Evolutionary conservation across 2,888 invertebrate genomes (phyloP), one percentile per base, ranked within the genome.

Genomic region (Ichneumoninae sp.): DNA sequence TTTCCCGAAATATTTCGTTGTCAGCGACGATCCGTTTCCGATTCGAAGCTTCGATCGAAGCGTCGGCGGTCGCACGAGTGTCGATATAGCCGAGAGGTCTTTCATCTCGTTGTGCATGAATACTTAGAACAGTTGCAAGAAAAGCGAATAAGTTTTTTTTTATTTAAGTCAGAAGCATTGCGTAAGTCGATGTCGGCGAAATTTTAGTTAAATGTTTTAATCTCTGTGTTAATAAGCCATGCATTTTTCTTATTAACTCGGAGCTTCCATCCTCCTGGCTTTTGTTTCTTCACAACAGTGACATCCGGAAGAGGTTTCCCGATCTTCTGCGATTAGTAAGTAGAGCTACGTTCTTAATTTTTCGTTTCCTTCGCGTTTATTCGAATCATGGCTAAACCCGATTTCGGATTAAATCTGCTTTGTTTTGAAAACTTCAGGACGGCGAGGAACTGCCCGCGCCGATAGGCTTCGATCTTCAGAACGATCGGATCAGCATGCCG

Each of bases 321-420:
- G 98, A 97, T 94, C 95, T 98, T 89, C 90, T 96, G 70, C 96
- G 96, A 94, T 94, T 98, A 97, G 98, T 98, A 94, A 97, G 97
- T 96, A 47, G 57, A 54, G 33, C 22, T 77, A 75, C 5, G 16
- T 83, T 13, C 8, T 54, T 54, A 16, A 7, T 66, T 76, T 75
- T 62, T 36, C n/a, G 74, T 79, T 79, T 72, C 66, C 65, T 33
- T 26, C 40, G 68, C 62, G 26, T 52, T 86, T 81, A 19, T 26
- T 7, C 50, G 44, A 66, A 60, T 68, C 10, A 33, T 30, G 44
- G 75, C 5, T 60, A 30, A 60, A 44, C 13, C n/a, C 30, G 19
- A 66, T 10, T 40, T 19, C 40, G 8, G 16, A 22, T 40, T 66
- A 19, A 19, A 66, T 65, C 6, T 65, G 8, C 30, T 33, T 50